Conservation (phyloP, 1,140 invertebrate species). For the Drosophila serrata region DNA sequence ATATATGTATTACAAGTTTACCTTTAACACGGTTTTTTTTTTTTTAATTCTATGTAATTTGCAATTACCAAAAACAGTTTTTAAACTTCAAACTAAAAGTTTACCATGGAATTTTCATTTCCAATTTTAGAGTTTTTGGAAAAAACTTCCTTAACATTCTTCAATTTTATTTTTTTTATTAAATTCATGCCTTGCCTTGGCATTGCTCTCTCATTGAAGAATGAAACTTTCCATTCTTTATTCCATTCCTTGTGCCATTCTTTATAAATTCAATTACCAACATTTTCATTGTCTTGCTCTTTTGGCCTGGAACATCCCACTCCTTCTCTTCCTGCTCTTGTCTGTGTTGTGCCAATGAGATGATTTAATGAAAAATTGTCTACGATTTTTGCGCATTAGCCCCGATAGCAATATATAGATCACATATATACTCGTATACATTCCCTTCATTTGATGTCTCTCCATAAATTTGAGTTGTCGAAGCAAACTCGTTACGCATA, state of each 20-base stretch:
- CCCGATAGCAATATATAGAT: slow-evolving; percentile 2
- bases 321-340: background rate
- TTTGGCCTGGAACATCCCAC: background rate
- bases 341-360: slow-evolving; percentile 33
- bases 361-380: slow-evolving; percentile 43
- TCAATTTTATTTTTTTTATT: background rate
- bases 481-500: slow-evolving; percentile 39
- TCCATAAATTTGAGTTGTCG: background rate
- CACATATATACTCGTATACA: background rate
- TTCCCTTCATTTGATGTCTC: background rate
- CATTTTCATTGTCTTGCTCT: slow-evolving; percentile 38
- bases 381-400: slow-evolving; percentile 25
- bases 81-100: too few relatives aligned
- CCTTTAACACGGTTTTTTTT: background rate
- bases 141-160: background rate
- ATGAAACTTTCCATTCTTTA: slow-evolving; percentile 10
- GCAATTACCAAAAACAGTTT: too few relatives aligned
- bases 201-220: background rate
- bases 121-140: background rate
- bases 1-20: background rate
- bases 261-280: slow-evolving; percentile 24
- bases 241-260: slow-evolving; percentile 9
- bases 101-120: too few relatives aligned
- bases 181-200: background rate
- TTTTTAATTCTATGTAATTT: too few relatives aligned